These are phyloP conservation scores for Callionymus lyra DNA, from an alignment of 2,113 vertebrate genomes.

Conservation along the genomic window DNA sequence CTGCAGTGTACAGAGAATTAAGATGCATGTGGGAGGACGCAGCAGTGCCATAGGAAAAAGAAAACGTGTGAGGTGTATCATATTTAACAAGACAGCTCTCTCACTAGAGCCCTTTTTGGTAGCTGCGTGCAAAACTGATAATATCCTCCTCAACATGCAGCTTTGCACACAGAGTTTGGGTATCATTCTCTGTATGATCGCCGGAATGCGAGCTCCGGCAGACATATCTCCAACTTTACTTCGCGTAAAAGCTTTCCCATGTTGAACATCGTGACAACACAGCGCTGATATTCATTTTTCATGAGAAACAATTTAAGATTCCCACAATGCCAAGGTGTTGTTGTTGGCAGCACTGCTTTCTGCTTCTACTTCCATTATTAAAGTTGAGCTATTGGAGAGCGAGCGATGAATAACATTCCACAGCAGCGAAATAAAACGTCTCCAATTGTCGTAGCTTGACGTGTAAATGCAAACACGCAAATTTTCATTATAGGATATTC, in stretches of 20 bases:
- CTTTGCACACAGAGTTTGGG: constrained; percentile 5
- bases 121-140: too few species aligned
- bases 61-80: too few species aligned
- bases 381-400: constrained; percentile 11
- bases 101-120: too few species aligned
- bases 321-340: not conserved
- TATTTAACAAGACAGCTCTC: too few species aligned
- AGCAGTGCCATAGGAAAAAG: too few species aligned
- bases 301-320: constrained; percentile 19
- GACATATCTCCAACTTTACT: constrained; percentile 40
- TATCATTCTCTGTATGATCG: constrained; percentile 28
- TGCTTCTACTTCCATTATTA: constrained; percentile 9
- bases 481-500: constrained; percentile 25
- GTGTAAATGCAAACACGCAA: constrained; percentile 19
- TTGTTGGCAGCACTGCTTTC: constrained; percentile 6
- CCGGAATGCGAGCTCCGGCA: constrained; percentile 27
- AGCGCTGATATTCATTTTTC: constrained; percentile 51
- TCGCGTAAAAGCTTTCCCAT: constrained; percentile 61
- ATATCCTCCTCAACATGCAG: too few species aligned
- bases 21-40: too few species aligned
- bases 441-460: constrained; percentile 21
- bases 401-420: constrained; percentile 16
- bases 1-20: too few species aligned
- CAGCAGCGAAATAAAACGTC: constrained; percentile 11
- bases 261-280: constrained; percentile 48